Percentiles rank a stretch among this genome's conserved stretches.
Conservation (phyloP, 2,797 vertebrate species). For the Macrochelys suwanniensis region DNA sequence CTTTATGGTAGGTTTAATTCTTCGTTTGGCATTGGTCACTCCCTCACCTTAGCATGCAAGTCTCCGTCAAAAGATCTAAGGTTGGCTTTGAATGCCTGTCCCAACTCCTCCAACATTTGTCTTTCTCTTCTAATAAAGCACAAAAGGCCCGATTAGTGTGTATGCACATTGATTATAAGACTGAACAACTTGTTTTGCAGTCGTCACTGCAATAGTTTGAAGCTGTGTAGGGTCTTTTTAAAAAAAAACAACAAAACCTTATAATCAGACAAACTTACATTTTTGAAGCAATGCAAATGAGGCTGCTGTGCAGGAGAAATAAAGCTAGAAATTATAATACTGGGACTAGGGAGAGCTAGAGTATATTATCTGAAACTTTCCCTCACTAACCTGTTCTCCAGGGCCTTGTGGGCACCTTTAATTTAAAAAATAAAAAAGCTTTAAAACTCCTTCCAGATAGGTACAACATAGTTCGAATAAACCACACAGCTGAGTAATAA, state of each 20-base stretch:
- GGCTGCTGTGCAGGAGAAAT: neutral
- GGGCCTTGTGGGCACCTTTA: neutral
- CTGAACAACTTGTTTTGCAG: neutral
- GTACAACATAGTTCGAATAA: neutral
- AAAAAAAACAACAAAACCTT: neutral
- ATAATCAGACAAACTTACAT: neutral
- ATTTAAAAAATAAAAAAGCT: too few species aligned
- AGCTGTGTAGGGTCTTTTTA: neutral
- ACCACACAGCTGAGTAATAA: neutral
- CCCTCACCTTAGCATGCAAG: neutral
- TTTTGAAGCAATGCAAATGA: neutral
- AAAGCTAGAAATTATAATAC: neutral
- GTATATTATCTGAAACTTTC: neutral
- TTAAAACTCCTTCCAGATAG: neutral
- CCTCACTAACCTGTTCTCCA: neutral
- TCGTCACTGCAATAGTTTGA: neutral
- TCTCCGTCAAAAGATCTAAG: fast-evolving
- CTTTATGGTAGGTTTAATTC: conserved; percentile 41
- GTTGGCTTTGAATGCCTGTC: neutral
- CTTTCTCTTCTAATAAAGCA: neutral
- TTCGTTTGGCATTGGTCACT: neutral
- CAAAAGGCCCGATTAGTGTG: neutral
- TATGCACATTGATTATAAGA: neutral
- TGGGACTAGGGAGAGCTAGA: neutral
- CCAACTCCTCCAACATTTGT: neutral